A percentile compares a stretch with the other conserved stretches of the same genome.
These are phyloP conservation scores for Eucidaris tribuloides DNA, from an alignment of 35 echinoderm and acorn worm genomes.

Conservation along the genomic window DNA sequence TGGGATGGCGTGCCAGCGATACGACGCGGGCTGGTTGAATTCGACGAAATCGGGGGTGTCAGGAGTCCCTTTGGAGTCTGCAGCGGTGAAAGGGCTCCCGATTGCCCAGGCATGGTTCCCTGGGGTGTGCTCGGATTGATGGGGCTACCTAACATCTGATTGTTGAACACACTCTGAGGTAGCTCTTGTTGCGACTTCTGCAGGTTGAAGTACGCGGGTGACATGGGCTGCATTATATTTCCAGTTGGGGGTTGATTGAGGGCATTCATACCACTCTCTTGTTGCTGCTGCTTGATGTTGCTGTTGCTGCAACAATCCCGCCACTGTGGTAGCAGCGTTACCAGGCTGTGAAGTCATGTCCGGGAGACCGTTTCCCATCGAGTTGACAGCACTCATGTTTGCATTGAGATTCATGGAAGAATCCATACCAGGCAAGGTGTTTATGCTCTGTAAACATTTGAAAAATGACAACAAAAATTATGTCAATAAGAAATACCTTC, in stretches of 20 bases:
- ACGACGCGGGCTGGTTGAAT: slow-evolving; percentile 20
- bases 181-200: slow-evolving; percentile 34
- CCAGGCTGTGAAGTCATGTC: slow-evolving; percentile 15
- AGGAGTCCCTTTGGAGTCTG: slow-evolving; percentile 58
- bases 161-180: slow-evolving; percentile 35
- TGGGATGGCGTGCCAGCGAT: slow-evolving; percentile 17
- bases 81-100: slow-evolving; percentile 28
- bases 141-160: slow-evolving; percentile 31
- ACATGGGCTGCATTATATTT: neutral
- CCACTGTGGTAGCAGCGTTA: slow-evolving; percentile 5
- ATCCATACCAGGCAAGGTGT: slow-evolving; percentile 9
- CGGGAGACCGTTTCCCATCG: slow-evolving; percentile 17
- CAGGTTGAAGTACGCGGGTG: neutral
- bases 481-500: no score
- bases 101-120: slow-evolving; percentile 10
- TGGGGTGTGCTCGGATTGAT: neutral
- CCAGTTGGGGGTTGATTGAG: neutral
- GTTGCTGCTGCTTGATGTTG: slow-evolving; percentile 40
- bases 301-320: slow-evolving; percentile 16
- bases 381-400: neutral
- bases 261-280: neutral
- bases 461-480: no score
- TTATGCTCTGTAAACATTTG: slow-evolving; percentile 8
- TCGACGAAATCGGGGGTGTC: slow-evolving; percentile 33
- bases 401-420: neutral